Percentiles rank a stretch among this genome's conserved stretches.
Conservation (phyloP, 2,888 invertebrate species). For the Horisme vitalbata region DNA sequence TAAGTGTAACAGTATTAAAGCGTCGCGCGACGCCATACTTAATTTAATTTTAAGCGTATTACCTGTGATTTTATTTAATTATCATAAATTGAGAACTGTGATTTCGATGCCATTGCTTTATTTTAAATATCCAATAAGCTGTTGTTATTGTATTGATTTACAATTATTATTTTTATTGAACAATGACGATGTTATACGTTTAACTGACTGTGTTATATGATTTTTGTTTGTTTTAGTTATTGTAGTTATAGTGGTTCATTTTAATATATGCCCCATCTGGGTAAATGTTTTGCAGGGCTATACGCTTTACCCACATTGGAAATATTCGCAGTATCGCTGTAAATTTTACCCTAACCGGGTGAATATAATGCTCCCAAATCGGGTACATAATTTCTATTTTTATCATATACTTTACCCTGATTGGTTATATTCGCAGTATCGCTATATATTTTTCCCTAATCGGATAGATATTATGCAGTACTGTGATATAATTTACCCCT, state of each 20-base stretch:
- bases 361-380: too few relatives aligned
- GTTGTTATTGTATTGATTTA: slow-evolving; percentile 58
- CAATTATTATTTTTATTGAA: slow-evolving; percentile 48
- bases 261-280: neutral
- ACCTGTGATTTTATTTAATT: slow-evolving; percentile 76
- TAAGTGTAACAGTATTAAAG: slow-evolving; percentile 41
- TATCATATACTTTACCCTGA: too few relatives aligned
- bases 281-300: neutral
- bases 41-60: slow-evolving; percentile 65
- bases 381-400: too few relatives aligned
- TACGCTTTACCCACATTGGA: too few relatives aligned
- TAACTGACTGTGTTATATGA: slow-evolving; percentile 41
- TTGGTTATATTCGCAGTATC: too few relatives aligned
- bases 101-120: slow-evolving; percentile 71
- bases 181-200: slow-evolving; percentile 31
- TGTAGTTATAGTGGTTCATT: slow-evolving; percentile 30
- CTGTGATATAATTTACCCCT: too few relatives aligned
- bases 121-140: slow-evolving; percentile 54
- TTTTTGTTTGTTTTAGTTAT: slow-evolving; percentile 44
- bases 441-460: too few relatives aligned
- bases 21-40: slow-evolving; percentile 25
- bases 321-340: too few relatives aligned
- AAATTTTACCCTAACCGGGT: too few relatives aligned
- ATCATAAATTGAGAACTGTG: slow-evolving; percentile 65
- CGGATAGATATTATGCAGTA: too few relatives aligned